Percentiles rank a stretch among this genome's conserved stretches.
Conservation (phyloP, 2,113 vertebrate genomes). For the Oncorhynchus nerka region DNA sequence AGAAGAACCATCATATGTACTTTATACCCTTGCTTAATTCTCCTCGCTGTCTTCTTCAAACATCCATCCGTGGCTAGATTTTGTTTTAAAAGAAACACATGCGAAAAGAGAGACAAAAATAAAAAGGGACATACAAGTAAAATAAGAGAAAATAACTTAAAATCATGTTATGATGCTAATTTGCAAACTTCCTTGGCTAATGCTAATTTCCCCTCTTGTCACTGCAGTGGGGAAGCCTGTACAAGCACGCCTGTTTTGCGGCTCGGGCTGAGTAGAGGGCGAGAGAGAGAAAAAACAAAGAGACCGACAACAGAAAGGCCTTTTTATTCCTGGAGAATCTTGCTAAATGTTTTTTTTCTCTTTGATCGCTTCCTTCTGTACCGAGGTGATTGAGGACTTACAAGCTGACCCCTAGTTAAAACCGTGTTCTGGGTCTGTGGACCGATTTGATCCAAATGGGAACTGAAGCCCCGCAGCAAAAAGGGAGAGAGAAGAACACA, state of each 20-base stretch:
- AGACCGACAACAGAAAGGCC: slow-evolving; percentile 10
- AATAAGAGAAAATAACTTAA: not conserved
- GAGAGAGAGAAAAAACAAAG: not conserved
- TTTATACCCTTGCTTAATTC: slow-evolving; percentile 53
- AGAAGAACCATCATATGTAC: slow-evolving; percentile 23
- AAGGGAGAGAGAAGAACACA: slow-evolving; percentile 70
- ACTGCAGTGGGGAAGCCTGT: no score
- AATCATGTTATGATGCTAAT: not conserved
- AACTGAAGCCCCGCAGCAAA: slow-evolving; percentile 86
- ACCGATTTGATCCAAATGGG: slow-evolving; percentile 97
- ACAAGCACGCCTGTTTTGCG: not conserved
- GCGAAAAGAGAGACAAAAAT: slow-evolving; percentile 13
- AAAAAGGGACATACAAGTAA: slow-evolving; percentile 29
- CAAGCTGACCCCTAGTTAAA: slow-evolving; percentile 89
- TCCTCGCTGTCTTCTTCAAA: slow-evolving; percentile 55
- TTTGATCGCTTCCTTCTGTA: slow-evolving; percentile 81
- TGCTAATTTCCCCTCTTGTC: no score
- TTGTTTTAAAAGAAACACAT: not conserved
- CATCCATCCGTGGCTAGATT: slow-evolving; percentile 51
- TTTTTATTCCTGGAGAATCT: slow-evolving; percentile 57
- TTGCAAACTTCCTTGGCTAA: not conserved
- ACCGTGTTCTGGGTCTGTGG: slow-evolving; percentile 93
- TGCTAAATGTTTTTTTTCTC: slow-evolving; percentile 5
- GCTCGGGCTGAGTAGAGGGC: not conserved
- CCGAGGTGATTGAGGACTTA: slow-evolving; percentile 83